These are phyloP conservation scores for Oopsacas minuta DNA, from an alignment of 37 sponge, comb jelly and placozoan genomes.

Conservation along the genomic window DNA sequence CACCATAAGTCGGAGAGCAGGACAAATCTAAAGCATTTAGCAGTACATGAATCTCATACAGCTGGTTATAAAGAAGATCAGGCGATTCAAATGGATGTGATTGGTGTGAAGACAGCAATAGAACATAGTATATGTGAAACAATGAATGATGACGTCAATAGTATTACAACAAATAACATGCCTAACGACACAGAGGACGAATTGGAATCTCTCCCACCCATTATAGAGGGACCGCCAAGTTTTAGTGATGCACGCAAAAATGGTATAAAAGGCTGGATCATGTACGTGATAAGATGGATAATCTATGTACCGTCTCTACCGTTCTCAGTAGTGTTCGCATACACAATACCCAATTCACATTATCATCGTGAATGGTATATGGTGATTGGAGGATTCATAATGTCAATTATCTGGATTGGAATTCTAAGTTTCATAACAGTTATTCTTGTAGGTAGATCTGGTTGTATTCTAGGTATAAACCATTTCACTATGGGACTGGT, in stretches of 20 bases:
- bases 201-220: constrained; percentile 37
- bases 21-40: not conserved
- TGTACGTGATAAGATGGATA: constrained; percentile 38
- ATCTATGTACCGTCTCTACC: constrained; percentile 62
- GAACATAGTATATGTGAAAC: not conserved
- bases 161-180: not conserved
- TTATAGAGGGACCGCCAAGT: constrained; percentile 30
- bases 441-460: constrained; percentile 43
- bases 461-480: constrained; percentile 55
- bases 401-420: constrained; percentile 68
- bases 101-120: not conserved
- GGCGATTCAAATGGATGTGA: not conserved
- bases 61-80: not conserved
- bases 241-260: constrained; percentile 20
- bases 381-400: constrained; percentile 35
- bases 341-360: constrained; percentile 65
- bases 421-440: constrained; percentile 59
- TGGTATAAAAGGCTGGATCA: constrained; percentile 22
- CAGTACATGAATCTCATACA: not conserved
- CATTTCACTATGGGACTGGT: constrained; percentile 67
- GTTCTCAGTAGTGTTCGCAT: constrained; percentile 54
- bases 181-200: not conserved
- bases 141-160: not conserved
- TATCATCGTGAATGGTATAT: constrained; percentile 42
- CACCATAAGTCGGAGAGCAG: not conserved